Percentiles rank a stretch among this genome's conserved stretches.
phyloP scores from a whole-genome alignment of 2,113 vertebrate genomes.

The Elaphurus davidianus region DNA sequence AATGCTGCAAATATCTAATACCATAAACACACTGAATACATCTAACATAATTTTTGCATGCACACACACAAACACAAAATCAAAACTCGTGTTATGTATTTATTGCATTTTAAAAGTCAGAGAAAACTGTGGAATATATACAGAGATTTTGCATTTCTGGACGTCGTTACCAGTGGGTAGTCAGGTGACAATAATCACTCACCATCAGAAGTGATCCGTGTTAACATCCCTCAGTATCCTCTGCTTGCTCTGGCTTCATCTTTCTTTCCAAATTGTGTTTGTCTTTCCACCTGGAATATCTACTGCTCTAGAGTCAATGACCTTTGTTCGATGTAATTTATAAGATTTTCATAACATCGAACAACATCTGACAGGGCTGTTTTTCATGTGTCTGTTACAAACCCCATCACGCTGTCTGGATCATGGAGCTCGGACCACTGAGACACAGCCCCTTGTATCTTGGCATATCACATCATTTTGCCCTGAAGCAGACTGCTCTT shows the following conservation, averaged over 20 bases:
- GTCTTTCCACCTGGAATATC: background rate
- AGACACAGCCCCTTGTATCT: background rate
- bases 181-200: background rate
- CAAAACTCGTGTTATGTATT: background rate
- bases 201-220: background rate
- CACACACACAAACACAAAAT: background rate
- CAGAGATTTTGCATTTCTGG: background rate
- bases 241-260: background rate
- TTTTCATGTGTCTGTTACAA: background rate
- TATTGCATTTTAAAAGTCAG: background rate
- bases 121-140: background rate
- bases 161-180: background rate
- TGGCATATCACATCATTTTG: background rate
- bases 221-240: background rate
- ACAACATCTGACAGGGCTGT: conserved; percentile 14
- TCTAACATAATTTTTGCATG: background rate
- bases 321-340: background rate
- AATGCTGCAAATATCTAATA: background rate
- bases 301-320: conserved; percentile 3
- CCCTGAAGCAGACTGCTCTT: background rate
- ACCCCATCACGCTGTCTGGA: background rate
- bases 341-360: background rate
- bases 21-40: background rate
- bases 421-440: background rate
- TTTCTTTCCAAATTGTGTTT: background rate